A percentile compares a stretch with the other conserved stretches of the same genome.
Evolutionary conservation across 1,140 invertebrate species (phyloP).

Genomic region (Diprion similis): DNA sequence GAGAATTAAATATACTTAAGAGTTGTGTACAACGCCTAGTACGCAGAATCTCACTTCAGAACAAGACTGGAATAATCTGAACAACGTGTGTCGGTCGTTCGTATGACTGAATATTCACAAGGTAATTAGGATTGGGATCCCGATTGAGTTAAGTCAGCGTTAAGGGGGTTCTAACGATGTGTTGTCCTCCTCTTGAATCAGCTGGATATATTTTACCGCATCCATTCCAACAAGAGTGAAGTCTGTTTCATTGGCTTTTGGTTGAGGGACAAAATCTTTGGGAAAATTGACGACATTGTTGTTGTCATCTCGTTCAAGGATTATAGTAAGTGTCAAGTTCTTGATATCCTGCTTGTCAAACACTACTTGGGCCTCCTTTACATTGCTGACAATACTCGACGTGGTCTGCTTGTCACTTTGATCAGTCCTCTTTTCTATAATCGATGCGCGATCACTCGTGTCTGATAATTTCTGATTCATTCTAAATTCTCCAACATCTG

Average conservation of each 20-base stretch:
- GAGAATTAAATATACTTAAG: not conserved
- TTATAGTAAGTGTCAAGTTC: slow-evolving; percentile 33
- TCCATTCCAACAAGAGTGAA: slow-evolving; percentile 24
- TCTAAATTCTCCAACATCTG: not conserved
- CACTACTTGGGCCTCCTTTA: slow-evolving; percentile 24
- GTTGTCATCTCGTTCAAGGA: slow-evolving; percentile 34
- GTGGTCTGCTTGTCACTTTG: not conserved
- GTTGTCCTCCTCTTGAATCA: slow-evolving; percentile 20
- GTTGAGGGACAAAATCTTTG: slow-evolving; percentile 29
- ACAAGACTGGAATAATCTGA: not conserved
- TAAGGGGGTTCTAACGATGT: too few relatives aligned
- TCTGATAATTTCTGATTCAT: not conserved
- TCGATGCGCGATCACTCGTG: not conserved
- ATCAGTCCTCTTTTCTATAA: slow-evolving; percentile 14
- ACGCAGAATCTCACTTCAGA: not conserved
- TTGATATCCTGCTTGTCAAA: slow-evolving; percentile 31
- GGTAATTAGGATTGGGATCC: not conserved
- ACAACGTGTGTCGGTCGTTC: too few relatives aligned
- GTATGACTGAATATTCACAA: not conserved
- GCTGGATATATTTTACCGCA: slow-evolving; percentile 25
- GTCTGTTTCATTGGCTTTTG: slow-evolving; percentile 25
- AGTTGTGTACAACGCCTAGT: not conserved
- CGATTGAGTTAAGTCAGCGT: not conserved
- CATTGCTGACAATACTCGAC: not conserved
- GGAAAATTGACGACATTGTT: slow-evolving; percentile 32